Conservation (phyloP, 2,113 vertebrate species). For the Monarcha castaneiventris region DNA sequence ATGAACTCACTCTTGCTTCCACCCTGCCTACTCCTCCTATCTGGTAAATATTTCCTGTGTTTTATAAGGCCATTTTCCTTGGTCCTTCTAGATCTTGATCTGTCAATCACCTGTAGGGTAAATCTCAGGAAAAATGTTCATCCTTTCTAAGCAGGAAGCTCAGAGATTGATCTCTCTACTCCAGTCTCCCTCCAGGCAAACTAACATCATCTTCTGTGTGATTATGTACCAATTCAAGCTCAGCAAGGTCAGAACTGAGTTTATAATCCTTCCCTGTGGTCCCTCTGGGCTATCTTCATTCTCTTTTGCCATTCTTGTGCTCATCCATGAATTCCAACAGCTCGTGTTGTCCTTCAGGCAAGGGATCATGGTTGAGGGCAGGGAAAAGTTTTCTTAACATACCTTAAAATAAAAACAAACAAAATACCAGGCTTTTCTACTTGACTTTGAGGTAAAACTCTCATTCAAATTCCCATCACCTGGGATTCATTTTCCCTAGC, state of each 20-base stretch:
- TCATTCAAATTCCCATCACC: neutral
- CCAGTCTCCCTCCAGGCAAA: conserved; percentile 2
- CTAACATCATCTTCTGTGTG: neutral
- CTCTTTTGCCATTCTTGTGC: neutral
- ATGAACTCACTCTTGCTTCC: neutral
- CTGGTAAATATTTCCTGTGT: neutral
- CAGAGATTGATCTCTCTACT: neutral
- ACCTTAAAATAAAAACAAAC: neutral
- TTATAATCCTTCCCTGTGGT: conserved; percentile 14
- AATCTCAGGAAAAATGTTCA: neutral
- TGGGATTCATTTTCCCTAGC: neutral
- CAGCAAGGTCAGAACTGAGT: neutral
- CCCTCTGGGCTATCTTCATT: neutral
- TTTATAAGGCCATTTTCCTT: neutral
- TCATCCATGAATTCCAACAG: neutral
- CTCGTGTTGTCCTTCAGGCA: neutral
- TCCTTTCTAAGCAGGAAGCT: neutral
- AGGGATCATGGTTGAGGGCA: neutral
- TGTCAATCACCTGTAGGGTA: neutral
- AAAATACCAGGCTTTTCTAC: neutral
- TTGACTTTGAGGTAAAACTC: neutral
- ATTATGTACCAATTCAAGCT: conserved; percentile 3
- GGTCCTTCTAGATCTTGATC: neutral
- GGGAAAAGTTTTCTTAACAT: neutral
- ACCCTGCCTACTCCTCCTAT: neutral